These are phyloP conservation scores for Rhinella marina DNA, from an alignment of 2,797 vertebrate species.

Conservation along the genomic window DNA sequence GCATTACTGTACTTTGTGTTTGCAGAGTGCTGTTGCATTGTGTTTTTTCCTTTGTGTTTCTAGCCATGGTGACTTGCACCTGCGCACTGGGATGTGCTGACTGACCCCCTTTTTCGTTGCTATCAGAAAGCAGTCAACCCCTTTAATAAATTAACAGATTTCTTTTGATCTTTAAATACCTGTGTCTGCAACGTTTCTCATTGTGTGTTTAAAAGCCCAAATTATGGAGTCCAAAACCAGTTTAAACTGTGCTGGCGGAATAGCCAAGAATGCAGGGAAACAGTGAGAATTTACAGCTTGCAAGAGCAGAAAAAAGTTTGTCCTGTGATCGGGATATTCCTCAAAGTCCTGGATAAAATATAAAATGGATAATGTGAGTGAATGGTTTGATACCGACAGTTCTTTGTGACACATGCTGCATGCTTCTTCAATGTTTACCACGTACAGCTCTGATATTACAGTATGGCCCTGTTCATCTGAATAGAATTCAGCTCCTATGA, in stretches of 20 bases:
- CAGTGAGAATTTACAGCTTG: constrained; percentile 99
- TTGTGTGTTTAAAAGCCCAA: constrained; percentile 99
- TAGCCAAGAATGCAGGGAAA: constrained; percentile 97
- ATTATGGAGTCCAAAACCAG: constrained; percentile 99
- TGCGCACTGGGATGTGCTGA: no score
- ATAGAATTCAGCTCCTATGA: no score
- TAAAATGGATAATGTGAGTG: not conserved
- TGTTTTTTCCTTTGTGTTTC: no score
- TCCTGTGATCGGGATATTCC: constrained; percentile 97
- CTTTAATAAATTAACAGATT: no score
- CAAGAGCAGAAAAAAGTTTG: constrained; percentile 97
- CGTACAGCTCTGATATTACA: no score
- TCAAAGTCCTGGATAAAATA: constrained; percentile 87
- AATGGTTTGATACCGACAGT: not conserved
- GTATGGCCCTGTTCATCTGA: no score
- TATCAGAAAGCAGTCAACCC: no score
- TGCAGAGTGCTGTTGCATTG: no score
- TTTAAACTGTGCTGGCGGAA: constrained; percentile 97
- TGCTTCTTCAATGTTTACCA: no score
- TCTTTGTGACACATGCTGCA: not conserved
- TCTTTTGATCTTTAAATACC: constrained; percentile 72
- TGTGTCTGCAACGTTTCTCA: constrained; percentile 99
- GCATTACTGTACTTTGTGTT: no score
- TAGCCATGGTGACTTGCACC: no score
- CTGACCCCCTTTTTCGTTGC: no score